A percentile compares a stretch with the other conserved stretches of the same genome.
Evolutionary conservation across 2,113 vertebrate genomes (phyloP).

Genomic region (Leuciscus idus): DNA sequence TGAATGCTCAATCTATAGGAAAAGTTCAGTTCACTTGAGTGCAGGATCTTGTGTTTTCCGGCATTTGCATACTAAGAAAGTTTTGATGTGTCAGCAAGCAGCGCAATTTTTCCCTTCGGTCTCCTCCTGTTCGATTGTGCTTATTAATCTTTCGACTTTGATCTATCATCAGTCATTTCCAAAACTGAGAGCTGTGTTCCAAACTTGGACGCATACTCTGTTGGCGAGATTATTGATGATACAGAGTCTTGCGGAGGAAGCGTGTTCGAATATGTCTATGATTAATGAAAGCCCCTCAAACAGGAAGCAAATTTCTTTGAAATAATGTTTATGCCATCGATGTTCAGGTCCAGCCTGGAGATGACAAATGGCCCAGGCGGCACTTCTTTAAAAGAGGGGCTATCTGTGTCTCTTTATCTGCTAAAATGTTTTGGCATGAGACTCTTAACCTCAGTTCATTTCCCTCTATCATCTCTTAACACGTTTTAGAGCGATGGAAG

Average conservation of each 20-base stretch:
- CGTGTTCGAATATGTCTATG: slow-evolving; percentile 37
- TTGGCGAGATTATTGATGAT: slow-evolving; percentile 56
- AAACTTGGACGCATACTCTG: slow-evolving; percentile 45
- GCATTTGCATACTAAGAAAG: slow-evolving; percentile 11
- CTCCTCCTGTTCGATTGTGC: slow-evolving; percentile 38
- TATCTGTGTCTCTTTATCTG: slow-evolving; percentile 47
- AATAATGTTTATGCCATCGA: slow-evolving; percentile 51
- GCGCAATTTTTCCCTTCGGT: slow-evolving; percentile 45
- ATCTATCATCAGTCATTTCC: slow-evolving; percentile 28
- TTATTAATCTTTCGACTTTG: slow-evolving; percentile 51
- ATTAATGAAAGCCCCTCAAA: slow-evolving; percentile 55
- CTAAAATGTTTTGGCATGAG: slow-evolving; percentile 13
- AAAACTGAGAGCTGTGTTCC: slow-evolving; percentile 43
- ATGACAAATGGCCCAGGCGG: slow-evolving; percentile 26
- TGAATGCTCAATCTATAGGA: not conserved
- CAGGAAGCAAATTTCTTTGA: slow-evolving; percentile 45
- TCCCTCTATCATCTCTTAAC: slow-evolving; percentile 19
- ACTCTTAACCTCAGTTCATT: slow-evolving; percentile 33
- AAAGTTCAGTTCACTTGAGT: not conserved
- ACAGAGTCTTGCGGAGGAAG: slow-evolving; percentile 10
- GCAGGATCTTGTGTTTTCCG: slow-evolving; percentile 3
- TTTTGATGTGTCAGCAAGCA: slow-evolving; percentile 26
- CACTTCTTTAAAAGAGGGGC: slow-evolving; percentile 42
- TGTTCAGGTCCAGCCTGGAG: not conserved
- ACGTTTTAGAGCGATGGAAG: not conserved